These are phyloP conservation scores for Neoascia interrupta DNA, from an alignment of 2,888 invertebrate species.

Conservation along the genomic window DNA sequence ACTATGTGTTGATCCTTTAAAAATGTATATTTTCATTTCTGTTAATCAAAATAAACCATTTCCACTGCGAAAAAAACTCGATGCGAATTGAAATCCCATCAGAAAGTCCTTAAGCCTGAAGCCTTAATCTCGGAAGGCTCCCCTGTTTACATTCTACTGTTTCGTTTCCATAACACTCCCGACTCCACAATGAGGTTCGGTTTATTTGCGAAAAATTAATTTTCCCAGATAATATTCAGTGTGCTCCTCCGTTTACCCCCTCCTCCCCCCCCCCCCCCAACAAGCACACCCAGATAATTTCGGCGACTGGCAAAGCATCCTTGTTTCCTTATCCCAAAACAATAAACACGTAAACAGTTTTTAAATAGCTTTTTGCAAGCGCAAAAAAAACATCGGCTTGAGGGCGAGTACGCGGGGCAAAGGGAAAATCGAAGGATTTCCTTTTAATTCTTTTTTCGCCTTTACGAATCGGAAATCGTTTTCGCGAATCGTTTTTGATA, in stretches of 20 bases:
- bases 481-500: slow-evolving; percentile 43
- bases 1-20: not conserved
- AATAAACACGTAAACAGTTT: slow-evolving; percentile 65
- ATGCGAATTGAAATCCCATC: slow-evolving; percentile 15
- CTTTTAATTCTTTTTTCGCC: slow-evolving; percentile 43
- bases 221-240: too few species aligned
- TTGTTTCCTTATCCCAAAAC: slow-evolving; percentile 42
- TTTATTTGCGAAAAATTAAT: slow-evolving; percentile 61
- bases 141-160: slow-evolving; percentile 38
- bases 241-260: not conserved
- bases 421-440: slow-evolving; percentile 52
- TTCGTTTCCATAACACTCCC: slow-evolving; percentile 7
- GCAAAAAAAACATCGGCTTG: not conserved
- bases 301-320: not conserved
- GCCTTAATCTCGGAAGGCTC: slow-evolving; percentile 46
- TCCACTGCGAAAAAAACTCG: not conserved
- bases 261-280: not conserved
- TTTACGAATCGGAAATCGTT: slow-evolving; percentile 59
- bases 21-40: slow-evolving; percentile 35
- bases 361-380: slow-evolving; percentile 32
- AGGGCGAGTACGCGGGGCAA: not conserved
- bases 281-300: not conserved
- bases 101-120: slow-evolving; percentile 39
- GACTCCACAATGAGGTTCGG: slow-evolving; percentile 28
- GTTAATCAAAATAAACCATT: slow-evolving; percentile 17